Evolutionary conservation across 2,113 vertebrate species (phyloP), one percentile per base, ranked within the genome.

Genomic region (Gallinago undulata): DNA sequence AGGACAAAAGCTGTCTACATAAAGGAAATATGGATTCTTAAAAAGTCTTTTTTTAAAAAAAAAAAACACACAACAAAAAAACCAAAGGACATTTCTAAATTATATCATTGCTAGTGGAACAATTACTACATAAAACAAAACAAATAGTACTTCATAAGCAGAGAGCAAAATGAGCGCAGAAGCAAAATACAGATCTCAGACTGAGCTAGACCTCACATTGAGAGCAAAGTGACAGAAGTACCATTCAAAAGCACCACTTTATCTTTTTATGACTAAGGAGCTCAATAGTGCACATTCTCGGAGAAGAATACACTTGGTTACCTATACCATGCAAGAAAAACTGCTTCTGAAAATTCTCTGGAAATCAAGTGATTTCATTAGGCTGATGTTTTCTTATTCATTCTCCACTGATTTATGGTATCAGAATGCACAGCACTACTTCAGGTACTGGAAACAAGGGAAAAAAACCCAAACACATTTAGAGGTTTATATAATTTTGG

Each of bases 161-260:
- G 67, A 69, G 45, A 84, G 10, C 13, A 5, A 91, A 91, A 82
- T 47, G 27, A 91, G 33, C 28, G 21, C 37, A 93, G 28, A 84
- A 79, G 39, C 59, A 86, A 91, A 93, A 69, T 19, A 77, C 17
- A 90, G 50, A 80, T 63, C 47, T 83, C 41, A 73, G n/a, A 33
- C n/a, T 62, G n/a, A 93, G 43, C n/a, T 6, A 82, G 72, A 86
- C 67, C 63, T 90, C 82, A 90, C 6, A 5, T 12, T 47, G 72
- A 90, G 85, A 94, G 86, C 82, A 70, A 93, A 97, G 68, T 45
- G 64, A 74, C 23, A 94, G 47, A 74, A 90, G 30, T 21, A 55
- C 51, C 1, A 2, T 59, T 90, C 59, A 91, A 90, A 97, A 70
- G 39, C 8, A 11, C 10, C 1, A 1, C 50, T 93, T 79, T 66